phyloP scores from a whole-genome alignment of 2,113 vertebrate species.

The Speoplatyrhinus poulsoni region DNA sequence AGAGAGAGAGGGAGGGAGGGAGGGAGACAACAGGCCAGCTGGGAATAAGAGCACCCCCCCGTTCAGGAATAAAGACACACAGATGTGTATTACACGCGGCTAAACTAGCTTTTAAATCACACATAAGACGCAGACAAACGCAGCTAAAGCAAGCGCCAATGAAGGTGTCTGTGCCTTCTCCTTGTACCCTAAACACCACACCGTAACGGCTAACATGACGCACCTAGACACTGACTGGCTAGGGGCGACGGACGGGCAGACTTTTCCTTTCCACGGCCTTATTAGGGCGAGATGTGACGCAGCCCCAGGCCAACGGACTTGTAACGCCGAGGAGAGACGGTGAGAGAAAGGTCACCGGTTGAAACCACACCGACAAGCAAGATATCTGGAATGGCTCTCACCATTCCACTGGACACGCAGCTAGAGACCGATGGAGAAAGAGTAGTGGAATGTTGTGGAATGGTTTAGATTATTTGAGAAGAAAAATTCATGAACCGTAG shows the following conservation, averaged over 20 bases:
- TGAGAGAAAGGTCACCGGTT: slow-evolving; percentile 42
- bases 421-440: not conserved
- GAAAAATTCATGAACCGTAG: too few relatives aligned
- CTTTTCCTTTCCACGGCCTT: slow-evolving; percentile 37
- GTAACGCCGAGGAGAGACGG: slow-evolving; percentile 20
- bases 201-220: not conserved
- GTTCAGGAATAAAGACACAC: slow-evolving; percentile 4
- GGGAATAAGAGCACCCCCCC: slow-evolving; percentile 19
- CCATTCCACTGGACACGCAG: not conserved
- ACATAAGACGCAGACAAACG: not conserved
- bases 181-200: not conserved
- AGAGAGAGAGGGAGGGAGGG: not conserved
- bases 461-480: too few relatives aligned
- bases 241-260: not conserved
- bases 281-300: slow-evolving; percentile 25
- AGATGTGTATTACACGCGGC: not conserved
- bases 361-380: slow-evolving; percentile 15
- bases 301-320: slow-evolving; percentile 44
- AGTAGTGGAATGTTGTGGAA: too few relatives aligned
- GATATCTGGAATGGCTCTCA: not conserved
- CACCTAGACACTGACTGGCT: not conserved
- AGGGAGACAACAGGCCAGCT: not conserved
- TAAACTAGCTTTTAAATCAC: not conserved
- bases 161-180: not conserved
- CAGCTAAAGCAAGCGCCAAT: not conserved